Conservation (phyloP, 64 coral and sea anemone genomes). For the Exaiptasia diaphana region DNA sequence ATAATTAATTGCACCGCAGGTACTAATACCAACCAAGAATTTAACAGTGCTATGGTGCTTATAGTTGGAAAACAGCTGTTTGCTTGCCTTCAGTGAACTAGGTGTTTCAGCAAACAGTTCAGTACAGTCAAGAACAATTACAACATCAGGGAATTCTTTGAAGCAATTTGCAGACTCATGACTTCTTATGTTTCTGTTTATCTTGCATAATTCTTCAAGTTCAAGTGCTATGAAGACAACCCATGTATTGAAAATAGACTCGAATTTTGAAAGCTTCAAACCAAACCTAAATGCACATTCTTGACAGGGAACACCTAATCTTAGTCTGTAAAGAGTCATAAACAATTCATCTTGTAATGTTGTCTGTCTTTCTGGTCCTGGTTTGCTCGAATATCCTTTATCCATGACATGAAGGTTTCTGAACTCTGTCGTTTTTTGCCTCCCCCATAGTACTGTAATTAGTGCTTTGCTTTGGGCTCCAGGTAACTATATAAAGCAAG, state of each 20-base stretch:
- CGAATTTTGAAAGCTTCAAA: not conserved
- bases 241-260: slow-evolving; percentile 41
- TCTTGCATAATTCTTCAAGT: slow-evolving; percentile 23
- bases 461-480: slow-evolving; percentile 2
- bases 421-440: not conserved
- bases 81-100: slow-evolving; percentile 8
- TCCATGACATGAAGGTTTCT: not conserved
- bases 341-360: slow-evolving; percentile 27
- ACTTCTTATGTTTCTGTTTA: not conserved
- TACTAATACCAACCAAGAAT: slow-evolving; percentile 24
- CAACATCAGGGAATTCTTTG: slow-evolving; percentile 1
- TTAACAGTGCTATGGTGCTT: slow-evolving; percentile 26
- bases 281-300: slow-evolving; percentile 31
- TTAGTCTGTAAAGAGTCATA: slow-evolving; percentile 16
- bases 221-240: slow-evolving; percentile 30
- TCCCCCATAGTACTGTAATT: slow-evolving; percentile 15
- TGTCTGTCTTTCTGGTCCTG: not conserved
- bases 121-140: slow-evolving; percentile 27
- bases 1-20: slow-evolving; percentile 29
- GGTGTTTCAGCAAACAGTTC: slow-evolving; percentile 26
- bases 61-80: slow-evolving; percentile 14
- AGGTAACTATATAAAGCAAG: not conserved
- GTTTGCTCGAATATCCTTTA: slow-evolving; percentile 24
- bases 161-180: not conserved
- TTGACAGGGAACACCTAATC: not conserved